Evolutionary conservation across 2,113 vertebrate species (phyloP).

Genomic region (Hucho hucho): DNA sequence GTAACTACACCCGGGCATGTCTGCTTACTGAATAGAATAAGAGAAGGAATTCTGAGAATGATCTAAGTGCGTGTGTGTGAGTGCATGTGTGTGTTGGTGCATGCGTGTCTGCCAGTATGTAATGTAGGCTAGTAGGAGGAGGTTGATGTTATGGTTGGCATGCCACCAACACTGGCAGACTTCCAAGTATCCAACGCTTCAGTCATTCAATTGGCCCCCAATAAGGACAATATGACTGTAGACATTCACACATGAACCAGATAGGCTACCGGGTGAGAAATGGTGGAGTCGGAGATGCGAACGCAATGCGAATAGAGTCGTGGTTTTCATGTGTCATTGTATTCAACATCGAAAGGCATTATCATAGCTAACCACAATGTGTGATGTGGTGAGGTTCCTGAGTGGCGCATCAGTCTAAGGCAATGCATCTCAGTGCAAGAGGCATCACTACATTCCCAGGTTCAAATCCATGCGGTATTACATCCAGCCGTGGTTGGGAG

Average conservation of each 20-base stretch:
- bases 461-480: too few relatives aligned
- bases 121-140: conserved; percentile 5
- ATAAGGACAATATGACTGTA: conserved; percentile 2
- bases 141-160: conserved; percentile 2
- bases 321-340: too few relatives aligned
- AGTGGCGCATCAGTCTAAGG: too few relatives aligned
- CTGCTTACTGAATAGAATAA: background rate
- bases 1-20: background rate
- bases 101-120: background rate
- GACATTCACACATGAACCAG: conserved; percentile 11
- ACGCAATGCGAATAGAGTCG: too few relatives aligned
- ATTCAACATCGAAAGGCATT: too few relatives aligned
- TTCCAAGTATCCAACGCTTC: conserved; percentile 5
- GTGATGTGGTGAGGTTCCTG: too few relatives aligned
- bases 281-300: background rate
- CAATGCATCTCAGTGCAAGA: too few relatives aligned
- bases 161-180: background rate
- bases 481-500: too few relatives aligned
- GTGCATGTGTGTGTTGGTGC: background rate
- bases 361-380: too few relatives aligned
- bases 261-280: background rate
- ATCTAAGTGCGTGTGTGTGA: background rate
- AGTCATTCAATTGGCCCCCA: conserved; percentile 1
- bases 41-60: background rate
- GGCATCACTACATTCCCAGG: too few relatives aligned